Percentiles rank a stretch among this genome's conserved stretches.
Evolutionary conservation across 2,888 invertebrate species (phyloP).

Genomic region (Mythimna vitellina): DNA sequence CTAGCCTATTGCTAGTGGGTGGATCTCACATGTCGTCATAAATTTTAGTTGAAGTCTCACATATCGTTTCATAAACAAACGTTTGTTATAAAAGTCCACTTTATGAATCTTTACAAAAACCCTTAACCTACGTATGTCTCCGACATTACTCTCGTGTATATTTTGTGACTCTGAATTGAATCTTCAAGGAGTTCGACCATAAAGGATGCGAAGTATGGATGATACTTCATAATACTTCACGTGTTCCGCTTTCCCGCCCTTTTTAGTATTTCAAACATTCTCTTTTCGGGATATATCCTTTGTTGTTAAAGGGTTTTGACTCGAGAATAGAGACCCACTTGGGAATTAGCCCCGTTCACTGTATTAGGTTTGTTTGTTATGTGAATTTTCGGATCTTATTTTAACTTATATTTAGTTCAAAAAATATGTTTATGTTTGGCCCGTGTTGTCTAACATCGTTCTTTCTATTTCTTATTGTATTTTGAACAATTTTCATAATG

Average conservation of each 20-base stretch:
- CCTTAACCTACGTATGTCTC: neutral
- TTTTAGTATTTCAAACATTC: conserved; percentile 44
- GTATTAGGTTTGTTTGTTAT: conserved; percentile 18
- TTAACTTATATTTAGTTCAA: neutral
- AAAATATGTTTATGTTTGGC: neutral
- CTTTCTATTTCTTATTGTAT: neutral
- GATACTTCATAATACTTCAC: conserved; percentile 40
- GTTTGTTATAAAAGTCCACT: too few relatives aligned
- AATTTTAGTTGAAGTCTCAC: too few relatives aligned
- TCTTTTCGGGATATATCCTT: conserved; percentile 18
- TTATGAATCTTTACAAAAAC: too few relatives aligned
- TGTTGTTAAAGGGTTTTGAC: conserved; percentile 3
- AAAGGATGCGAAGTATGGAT: conserved; percentile 21
- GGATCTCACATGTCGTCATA: too few relatives aligned
- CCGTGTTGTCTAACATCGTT: neutral
- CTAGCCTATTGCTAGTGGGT: too few relatives aligned
- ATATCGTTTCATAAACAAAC: too few relatives aligned
- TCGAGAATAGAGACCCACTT: neutral
- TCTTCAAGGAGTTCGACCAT: conserved; percentile 20
- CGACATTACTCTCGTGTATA: neutral
- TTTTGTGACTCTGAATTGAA: conserved; percentile 12
- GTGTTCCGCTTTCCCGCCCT: conserved; percentile 9
- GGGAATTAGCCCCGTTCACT: conserved; percentile 10
- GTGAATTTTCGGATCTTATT: neutral
- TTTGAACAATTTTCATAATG: neutral